phyloP scores from a whole-genome alignment of 64 coral and sea anemone genomes.

The Anthopleura sola region DNA sequence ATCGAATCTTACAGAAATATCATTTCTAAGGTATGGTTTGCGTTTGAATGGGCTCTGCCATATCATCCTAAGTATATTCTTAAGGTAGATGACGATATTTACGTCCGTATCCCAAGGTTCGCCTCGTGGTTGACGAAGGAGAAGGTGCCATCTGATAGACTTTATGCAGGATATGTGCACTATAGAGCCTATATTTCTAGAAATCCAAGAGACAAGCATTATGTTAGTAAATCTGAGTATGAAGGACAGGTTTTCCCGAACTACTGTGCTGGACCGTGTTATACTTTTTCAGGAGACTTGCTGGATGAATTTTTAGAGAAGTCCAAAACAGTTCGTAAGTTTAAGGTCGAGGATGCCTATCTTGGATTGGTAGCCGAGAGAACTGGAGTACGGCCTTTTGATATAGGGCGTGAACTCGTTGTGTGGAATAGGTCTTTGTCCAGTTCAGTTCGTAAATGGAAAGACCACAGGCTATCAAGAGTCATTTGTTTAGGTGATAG shows the following conservation, averaged over 20 bases:
- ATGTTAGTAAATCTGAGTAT: constrained; percentile 20
- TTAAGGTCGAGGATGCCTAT: constrained; percentile 11
- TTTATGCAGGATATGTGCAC: constrained; percentile 14
- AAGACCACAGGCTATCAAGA: neutral
- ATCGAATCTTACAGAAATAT: constrained; percentile 11
- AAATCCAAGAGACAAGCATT: constrained; percentile 23
- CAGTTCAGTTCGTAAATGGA: neutral
- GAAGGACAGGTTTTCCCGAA: neutral
- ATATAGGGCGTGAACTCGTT: constrained; percentile 1
- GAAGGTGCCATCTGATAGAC: neutral
- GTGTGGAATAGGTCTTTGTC: constrained; percentile 9
- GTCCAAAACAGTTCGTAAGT: neutral
- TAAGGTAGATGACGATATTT: constrained; percentile 20
- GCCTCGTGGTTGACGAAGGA: neutral
- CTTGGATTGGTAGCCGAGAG: constrained; percentile 1
- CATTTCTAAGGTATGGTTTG: constrained; percentile 2
- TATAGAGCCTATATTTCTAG: constrained; percentile 13
- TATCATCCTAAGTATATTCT: constrained; percentile 24
- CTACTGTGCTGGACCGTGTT: constrained; percentile 29
- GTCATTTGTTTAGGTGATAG: constrained; percentile 27
- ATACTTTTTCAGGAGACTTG: constrained; percentile 21
- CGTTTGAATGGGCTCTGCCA: constrained; percentile 19
- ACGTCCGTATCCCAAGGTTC: neutral
- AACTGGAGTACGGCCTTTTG: neutral
- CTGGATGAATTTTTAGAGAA: neutral